A percentile compares a stretch with the other conserved stretches of the same genome.
These are phyloP conservation scores for Anguilla marmorata DNA, from an alignment of 2,797 vertebrate species.

Conservation along the genomic window DNA sequence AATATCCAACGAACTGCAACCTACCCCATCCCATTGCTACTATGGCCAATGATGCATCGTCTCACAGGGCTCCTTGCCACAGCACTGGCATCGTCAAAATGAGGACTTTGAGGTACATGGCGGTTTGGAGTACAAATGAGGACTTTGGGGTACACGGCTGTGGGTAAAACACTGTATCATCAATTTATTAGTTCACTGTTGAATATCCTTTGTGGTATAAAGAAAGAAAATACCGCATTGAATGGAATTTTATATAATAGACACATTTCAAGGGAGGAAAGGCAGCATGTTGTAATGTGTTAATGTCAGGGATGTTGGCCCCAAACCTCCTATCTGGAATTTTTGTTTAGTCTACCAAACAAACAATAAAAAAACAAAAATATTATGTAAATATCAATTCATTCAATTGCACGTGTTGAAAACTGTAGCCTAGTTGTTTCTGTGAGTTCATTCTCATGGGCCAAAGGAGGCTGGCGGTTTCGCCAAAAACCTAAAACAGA, in stretches of 20 bases:
- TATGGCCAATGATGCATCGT: background rate
- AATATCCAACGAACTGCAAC: background rate
- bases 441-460: background rate
- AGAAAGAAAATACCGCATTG: background rate
- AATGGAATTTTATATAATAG: background rate
- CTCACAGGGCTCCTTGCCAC: background rate
- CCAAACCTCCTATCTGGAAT: background rate
- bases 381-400: background rate
- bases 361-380: background rate
- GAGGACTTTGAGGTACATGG: background rate
- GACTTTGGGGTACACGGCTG: background rate
- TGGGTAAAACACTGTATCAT: background rate
- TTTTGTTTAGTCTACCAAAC: background rate
- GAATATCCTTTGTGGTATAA: no score
- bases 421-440: background rate
- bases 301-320: background rate
- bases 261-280: background rate
- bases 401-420: background rate
- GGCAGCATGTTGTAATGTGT: background rate
- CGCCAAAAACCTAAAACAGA: background rate
- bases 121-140: background rate
- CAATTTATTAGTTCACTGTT: no score
- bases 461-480: background rate
- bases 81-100: background rate
- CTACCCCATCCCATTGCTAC: background rate